Percentiles rank a stretch among this genome's conserved stretches.
phyloP scores from a whole-genome alignment of 2,797 vertebrate species.

The Lates japonicus region DNA sequence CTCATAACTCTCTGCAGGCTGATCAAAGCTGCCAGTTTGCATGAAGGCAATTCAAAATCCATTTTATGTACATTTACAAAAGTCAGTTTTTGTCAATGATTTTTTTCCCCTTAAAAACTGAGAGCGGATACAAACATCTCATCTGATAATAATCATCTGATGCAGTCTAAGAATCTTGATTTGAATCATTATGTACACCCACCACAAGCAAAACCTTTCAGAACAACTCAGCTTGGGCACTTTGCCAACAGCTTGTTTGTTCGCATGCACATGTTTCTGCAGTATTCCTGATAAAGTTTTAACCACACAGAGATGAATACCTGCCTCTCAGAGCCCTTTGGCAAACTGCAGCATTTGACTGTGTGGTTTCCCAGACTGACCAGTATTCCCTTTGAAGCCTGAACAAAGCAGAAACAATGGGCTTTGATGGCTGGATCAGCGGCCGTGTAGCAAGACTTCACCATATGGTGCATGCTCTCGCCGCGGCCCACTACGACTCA shows the following conservation, averaged over 20 bases:
- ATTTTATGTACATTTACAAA: conserved; percentile 26
- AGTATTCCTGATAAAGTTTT: conserved; percentile 65
- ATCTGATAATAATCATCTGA: conserved; percentile 46
- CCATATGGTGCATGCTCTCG: conserved; percentile 81
- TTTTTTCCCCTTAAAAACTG: conserved; percentile 16
- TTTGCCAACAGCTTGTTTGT: conserved; percentile 57
- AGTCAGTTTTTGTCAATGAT: conserved; percentile 37
- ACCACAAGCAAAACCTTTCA: conserved; percentile 30
- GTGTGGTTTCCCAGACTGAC: conserved; percentile 70
- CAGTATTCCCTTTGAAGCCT: conserved; percentile 81
- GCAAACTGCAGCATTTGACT: conserved; percentile 58
- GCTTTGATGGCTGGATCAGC: conserved; percentile 82
- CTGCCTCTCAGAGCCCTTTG: conserved; percentile 64
- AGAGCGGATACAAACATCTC: conserved; percentile 23
- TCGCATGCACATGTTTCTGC: conserved; percentile 53
- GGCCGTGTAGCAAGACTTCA: conserved; percentile 66
- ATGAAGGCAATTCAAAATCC: conserved; percentile 26
- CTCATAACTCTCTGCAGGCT: not conserved
- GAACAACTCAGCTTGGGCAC: conserved; percentile 33
- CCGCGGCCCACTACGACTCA: conserved; percentile 55
- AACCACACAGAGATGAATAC: conserved; percentile 63
- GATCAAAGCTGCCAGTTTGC: conserved; percentile 11
- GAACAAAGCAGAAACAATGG: conserved; percentile 83
- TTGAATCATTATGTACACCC: conserved; percentile 51
- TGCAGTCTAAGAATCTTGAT: conserved; percentile 42